Evolutionary conservation across 2,113 vertebrate genomes (phyloP).

Genomic region (Ammodytes dubius): DNA sequence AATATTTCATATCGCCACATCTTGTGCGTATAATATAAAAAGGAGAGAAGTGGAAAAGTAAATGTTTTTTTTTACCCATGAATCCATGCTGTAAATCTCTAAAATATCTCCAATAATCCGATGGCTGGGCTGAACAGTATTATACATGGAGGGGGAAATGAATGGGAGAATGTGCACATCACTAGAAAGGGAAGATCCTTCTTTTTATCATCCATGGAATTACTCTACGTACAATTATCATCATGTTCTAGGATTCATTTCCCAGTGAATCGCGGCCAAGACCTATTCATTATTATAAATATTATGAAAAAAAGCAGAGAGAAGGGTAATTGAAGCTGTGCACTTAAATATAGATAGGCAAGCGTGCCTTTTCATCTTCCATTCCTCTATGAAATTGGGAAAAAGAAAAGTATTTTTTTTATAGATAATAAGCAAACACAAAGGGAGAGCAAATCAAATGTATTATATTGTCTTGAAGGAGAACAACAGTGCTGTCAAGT

Average conservation of each 20-base stretch:
- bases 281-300: conserved; percentile 73
- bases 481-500: conserved; percentile 59
- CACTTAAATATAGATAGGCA: conserved; percentile 44
- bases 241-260: conserved; percentile 70
- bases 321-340: conserved; percentile 56
- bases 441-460: conserved; percentile 70
- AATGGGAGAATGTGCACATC: background rate
- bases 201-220: conserved; percentile 62
- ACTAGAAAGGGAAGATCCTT: conserved; percentile 30
- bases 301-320: conserved; percentile 56
- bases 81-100: conserved; percentile 12
- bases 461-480: conserved; percentile 59
- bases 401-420: conserved; percentile 37
- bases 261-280: conserved; percentile 66
- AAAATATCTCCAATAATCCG: background rate
- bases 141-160: conserved; percentile 11
- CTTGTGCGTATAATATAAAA: conserved; percentile 13
- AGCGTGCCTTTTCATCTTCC: conserved; percentile 63
- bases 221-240: conserved; percentile 69
- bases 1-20: conserved; percentile 16
- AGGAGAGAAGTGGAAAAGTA: conserved; percentile 20
- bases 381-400: conserved; percentile 53
- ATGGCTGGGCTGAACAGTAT: background rate
- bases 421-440: conserved; percentile 81
- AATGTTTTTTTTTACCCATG: background rate